Base-by-base conservation (phyloP, 2,888 invertebrate species). In the Xestia xanthographa region DNA sequence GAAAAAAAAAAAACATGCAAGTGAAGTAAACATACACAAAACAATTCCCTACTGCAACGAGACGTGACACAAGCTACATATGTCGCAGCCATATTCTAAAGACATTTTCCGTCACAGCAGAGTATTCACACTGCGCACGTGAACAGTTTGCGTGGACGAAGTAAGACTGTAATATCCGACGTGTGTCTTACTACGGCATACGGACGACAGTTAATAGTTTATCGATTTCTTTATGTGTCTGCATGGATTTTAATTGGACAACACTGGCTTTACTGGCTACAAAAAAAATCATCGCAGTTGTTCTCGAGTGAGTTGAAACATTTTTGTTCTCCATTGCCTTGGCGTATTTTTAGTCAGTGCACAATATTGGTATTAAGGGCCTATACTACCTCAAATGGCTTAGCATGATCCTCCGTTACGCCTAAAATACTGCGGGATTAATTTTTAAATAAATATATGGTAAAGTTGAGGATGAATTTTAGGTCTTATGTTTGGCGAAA, bases 101-200 rank as follows among this genome's bases (percentile, higher is more conserved):
- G 84, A 87, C 84, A 87, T 85, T 80, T 88, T 81, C 87, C 87
- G 80, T 82, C 75, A 88, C 76, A 82, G 68, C 69, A 74, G 77
- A 77, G 86, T 71, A 79, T 80, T 85, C 77, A 63, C 53, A 74
- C 66, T 75, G 76, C 79, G 80, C 76, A 88, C 87, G 88, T 88
- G 88, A 80, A 79, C 79, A 84, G 87, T 80, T 85, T 75, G 76
- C 75, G 48, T 60, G 78, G 80, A 66, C 72, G 70, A 67, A 65
- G 72, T 45, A 58, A 72, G 66, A 79, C 53, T 65, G 72, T 67
- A 75, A 72, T 83, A 83, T 79, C 75, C 58, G 79, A 75, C 72
- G 56, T 45, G 63, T 74, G 82, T 72, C 70, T 53, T 41, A 63
- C 67, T 38, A 26, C 17, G 9, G 62, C 22, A 71, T 69, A 72